Evolutionary conservation across 1,140 invertebrate species (phyloP).

Genomic region (Meteorus sp.): DNA sequence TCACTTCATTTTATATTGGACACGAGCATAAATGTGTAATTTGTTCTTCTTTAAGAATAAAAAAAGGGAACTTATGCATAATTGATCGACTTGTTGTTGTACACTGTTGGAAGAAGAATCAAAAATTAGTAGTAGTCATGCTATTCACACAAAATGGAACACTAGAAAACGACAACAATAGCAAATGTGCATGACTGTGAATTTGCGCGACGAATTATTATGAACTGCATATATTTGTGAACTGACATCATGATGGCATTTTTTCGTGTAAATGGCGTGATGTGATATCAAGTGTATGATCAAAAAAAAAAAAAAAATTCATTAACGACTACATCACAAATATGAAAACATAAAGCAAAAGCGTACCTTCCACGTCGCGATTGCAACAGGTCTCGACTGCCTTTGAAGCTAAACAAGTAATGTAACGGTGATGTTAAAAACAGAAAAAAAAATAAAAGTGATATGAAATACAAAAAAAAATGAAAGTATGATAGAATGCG

Average conservation of each 20-base stretch:
- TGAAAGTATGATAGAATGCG: conserved; percentile 21
- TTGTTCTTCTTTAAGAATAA: too few relatives aligned
- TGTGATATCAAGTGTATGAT: background rate
- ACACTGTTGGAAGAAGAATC: too few relatives aligned
- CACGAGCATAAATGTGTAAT: too few relatives aligned
- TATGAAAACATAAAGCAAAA: conserved; percentile 19
- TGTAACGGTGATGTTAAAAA: conserved; percentile 24
- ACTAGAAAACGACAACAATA: too few relatives aligned
- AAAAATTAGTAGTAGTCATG: too few relatives aligned
- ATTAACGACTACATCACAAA: too few relatives aligned
- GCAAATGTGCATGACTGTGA: too few relatives aligned
- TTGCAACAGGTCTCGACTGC: conserved; percentile 43
- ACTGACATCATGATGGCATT: too few relatives aligned
- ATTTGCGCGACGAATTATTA: too few relatives aligned
- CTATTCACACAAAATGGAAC: too few relatives aligned
- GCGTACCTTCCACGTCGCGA: conserved; percentile 40
- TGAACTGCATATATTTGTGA: too few relatives aligned
- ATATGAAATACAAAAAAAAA: conserved; percentile 19
- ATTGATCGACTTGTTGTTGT: background rate
- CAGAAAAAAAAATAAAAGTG: conserved; percentile 16
- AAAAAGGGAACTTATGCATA: background rate
- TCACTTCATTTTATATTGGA: too few relatives aligned
- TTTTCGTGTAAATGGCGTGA: background rate
- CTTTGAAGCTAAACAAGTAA: conserved; percentile 41
- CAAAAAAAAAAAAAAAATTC: background rate